Evolutionary conservation across 2,888 invertebrate genomes (phyloP).

Genomic region (Pocota personata): DNA sequence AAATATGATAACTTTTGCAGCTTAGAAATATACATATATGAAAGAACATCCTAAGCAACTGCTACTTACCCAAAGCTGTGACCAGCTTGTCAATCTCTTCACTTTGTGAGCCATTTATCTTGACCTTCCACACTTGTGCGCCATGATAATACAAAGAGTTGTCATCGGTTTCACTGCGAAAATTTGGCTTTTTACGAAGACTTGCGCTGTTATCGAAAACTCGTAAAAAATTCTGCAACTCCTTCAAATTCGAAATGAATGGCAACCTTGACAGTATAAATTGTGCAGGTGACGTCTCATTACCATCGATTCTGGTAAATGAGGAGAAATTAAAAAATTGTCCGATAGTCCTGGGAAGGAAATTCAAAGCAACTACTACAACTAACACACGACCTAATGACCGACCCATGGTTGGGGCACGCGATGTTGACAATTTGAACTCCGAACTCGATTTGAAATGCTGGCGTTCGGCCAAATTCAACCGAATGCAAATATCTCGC

Average conservation of each 20-base stretch:
- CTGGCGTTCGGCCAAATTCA: not conserved
- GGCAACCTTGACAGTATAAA: constrained; percentile 29
- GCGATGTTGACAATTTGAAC: constrained; percentile 50
- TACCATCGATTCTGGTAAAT: not conserved
- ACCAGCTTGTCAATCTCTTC: constrained; percentile 21
- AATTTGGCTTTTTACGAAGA: constrained; percentile 76
- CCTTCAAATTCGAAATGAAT: constrained; percentile 45
- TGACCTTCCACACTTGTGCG: constrained; percentile 79
- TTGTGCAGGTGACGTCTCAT: constrained; percentile 7
- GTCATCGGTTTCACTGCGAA: constrained; percentile 78
- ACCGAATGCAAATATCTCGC: constrained; percentile 12
- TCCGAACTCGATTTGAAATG: constrained; percentile 34
- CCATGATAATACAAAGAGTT: constrained; percentile 79
- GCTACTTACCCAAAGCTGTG: constrained; percentile 16
- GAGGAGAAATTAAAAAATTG: constrained; percentile 35
- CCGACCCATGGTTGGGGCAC: constrained; percentile 3
- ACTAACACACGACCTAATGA: constrained; percentile 17
- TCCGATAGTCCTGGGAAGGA: not conserved
- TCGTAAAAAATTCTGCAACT: constrained; percentile 78
- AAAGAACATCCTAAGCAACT: no score
- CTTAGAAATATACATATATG: no score
- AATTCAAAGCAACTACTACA: not conserved
- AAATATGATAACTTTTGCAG: no score
- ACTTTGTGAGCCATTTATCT: constrained; percentile 75
- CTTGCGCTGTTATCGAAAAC: constrained; percentile 76